A percentile compares a stretch with the other conserved stretches of the same genome.
Conservation (phyloP, 2,113 vertebrate genomes). For the Rhinolophus ferrumequinum region DNA sequence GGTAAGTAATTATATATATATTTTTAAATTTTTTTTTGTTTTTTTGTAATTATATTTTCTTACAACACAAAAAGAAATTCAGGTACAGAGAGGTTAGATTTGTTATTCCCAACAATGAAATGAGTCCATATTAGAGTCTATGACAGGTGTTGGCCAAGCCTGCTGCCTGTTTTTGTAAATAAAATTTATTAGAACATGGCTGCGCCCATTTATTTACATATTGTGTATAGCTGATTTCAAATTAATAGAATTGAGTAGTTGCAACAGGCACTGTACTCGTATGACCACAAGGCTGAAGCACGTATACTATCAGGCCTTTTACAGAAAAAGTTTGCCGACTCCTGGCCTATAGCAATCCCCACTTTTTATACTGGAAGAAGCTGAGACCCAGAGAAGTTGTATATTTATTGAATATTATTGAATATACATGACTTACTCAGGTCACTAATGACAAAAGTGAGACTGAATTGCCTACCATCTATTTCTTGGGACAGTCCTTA, state of each 20-base stretch:
- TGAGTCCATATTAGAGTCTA: neutral
- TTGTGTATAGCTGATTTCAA: neutral
- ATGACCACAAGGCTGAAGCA: neutral
- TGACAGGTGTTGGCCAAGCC: neutral
- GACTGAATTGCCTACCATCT: neutral
- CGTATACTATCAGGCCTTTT: neutral
- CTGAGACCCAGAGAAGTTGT: neutral
- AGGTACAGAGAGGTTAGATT: neutral
- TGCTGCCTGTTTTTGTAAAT: neutral
- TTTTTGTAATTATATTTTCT: constrained; percentile 24
- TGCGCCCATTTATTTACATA: neutral
- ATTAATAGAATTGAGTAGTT: neutral
- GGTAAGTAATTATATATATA: neutral
- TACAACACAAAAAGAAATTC: constrained; percentile 9
- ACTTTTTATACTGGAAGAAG: neutral
- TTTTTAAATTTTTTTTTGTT: too few relatives aligned
- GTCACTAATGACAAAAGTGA: neutral
- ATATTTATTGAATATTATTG: constrained; percentile 32
- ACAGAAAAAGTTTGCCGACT: neutral
- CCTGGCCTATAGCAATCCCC: neutral
- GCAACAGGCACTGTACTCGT: neutral
- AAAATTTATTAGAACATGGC: neutral
- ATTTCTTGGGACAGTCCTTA: neutral
- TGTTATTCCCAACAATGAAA: neutral
- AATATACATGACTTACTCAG: neutral